Evolutionary conservation across 2,797 vertebrate species (phyloP).

Genomic region (Melopsittacus undulatus): DNA sequence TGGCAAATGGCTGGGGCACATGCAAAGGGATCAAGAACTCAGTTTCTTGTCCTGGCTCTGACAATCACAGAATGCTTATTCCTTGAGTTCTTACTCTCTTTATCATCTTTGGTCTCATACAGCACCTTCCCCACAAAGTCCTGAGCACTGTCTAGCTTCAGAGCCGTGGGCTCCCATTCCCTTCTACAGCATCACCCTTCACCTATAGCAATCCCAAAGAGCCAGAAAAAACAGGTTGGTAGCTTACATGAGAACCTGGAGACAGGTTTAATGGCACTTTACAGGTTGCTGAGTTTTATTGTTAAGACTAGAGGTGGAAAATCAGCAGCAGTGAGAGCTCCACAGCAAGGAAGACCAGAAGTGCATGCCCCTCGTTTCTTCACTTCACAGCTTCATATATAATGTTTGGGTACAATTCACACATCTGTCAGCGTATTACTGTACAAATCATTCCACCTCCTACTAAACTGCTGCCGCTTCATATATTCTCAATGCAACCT

Average conservation of each 20-base stretch:
- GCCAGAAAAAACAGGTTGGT: neutral
- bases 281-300: neutral
- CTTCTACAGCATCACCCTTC: neutral
- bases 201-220: neutral
- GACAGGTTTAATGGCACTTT: neutral
- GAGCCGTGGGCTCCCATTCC: neutral
- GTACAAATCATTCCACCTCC: neutral
- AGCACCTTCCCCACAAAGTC: neutral
- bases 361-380: neutral
- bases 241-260: neutral
- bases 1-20: neutral
- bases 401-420: neutral
- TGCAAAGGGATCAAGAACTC: neutral
- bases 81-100: neutral
- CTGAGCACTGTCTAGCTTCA: neutral
- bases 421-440: neutral
- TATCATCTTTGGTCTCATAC: neutral
- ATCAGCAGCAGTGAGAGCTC: conserved; percentile 7
- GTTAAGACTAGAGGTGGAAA: conserved; percentile 1
- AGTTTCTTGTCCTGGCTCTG: neutral
- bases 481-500: neutral
- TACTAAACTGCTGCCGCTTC: neutral
- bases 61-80: neutral
- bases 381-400: neutral
- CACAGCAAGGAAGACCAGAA: neutral